Evolutionary conservation across 2,797 vertebrate species (phyloP).

Genomic region (Botia kubotai): DNA sequence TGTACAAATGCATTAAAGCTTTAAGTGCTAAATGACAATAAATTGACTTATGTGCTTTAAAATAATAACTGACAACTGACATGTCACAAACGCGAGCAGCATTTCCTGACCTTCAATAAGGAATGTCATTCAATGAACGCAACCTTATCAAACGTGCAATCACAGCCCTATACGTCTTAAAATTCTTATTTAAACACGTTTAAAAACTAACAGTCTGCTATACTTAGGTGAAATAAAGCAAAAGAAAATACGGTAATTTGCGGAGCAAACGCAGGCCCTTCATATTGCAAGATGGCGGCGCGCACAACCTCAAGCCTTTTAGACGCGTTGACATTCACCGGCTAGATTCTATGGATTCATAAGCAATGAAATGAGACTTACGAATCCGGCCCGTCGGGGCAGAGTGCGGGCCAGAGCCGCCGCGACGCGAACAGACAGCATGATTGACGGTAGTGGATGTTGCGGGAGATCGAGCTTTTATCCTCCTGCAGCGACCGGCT

Average conservation of each 20-base stretch:
- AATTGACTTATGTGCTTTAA: too few species aligned
- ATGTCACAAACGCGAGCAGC: background rate
- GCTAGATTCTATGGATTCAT: fast-evolving
- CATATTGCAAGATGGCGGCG: slow-evolving; percentile 70
- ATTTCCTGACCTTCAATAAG: slow-evolving; percentile 71
- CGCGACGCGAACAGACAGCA: slow-evolving; percentile 92
- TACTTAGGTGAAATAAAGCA: too few species aligned
- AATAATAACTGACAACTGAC: background rate
- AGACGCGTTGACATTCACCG: slow-evolving; percentile 21
- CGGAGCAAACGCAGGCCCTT: slow-evolving; percentile 62
- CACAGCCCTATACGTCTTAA: fast-evolving
- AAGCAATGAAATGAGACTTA: slow-evolving; percentile 72
- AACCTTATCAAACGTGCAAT: background rate
- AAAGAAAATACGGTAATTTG: background rate
- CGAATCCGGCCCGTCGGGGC: slow-evolving; percentile 86
- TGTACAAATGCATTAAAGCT: background rate
- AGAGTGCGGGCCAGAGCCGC: slow-evolving; percentile 85
- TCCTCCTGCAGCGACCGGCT: slow-evolving; percentile 51
- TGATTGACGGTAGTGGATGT: slow-evolving; percentile 61
- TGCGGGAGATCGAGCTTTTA: too few species aligned
- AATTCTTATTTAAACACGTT: fast-evolving
- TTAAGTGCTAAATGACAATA: background rate
- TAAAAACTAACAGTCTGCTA: too few species aligned
- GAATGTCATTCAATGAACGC: slow-evolving; percentile 60
- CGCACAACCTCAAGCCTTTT: slow-evolving; percentile 55